Evolutionary conservation across 92 coral and sea anemone species (phyloP), one percentile per base, ranked within the genome.

Genomic region (Epizoanthus scotinus): DNA sequence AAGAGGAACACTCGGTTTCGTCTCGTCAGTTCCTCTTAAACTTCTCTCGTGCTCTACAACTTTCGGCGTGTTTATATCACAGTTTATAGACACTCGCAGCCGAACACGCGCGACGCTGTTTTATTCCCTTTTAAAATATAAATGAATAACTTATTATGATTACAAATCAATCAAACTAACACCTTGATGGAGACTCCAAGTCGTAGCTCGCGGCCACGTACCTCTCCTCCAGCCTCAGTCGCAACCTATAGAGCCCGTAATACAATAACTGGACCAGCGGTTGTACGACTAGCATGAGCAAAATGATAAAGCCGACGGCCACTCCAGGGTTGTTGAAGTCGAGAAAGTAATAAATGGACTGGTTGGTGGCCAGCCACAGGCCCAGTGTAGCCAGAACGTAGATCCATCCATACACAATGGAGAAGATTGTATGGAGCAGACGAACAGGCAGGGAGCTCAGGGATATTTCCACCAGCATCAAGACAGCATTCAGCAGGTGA

Each of bases 261-360:
- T 42, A 79, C 18, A 84, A 28, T 61, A 87, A 10, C 82, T 87
- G 91, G 26, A 79, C 25, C 55, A 87, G 84, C 68, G 91, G 91
- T 26, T 87, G 88, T 27, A 87, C 54, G 0, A 87, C 55, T 10
- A 84, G 21, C 31, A 70, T 57, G 0, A 83, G 71, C 28, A 36
- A 24, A 25, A 84, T 8, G 26, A 42, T 60, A 17, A 73, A 67
- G 34, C 75, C 65, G 13, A 65, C 60, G 27, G 88, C 88, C 25
- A 73, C 25, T 2, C 85, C 87, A n/a, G 88, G 91, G 1, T 63
- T 49, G 29, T 78, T 56, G 24, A 84, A 87, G 53, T 87, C 83
- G 19, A 87, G 82, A 47, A 87, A 87, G 38, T 49, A 36, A 73
- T 87, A 87, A 63, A 87, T 63, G 5, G 17, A 31, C 0, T 2